Base-by-base conservation (phyloP, 2,888 invertebrate species). In the Papilio protenor region DNA sequence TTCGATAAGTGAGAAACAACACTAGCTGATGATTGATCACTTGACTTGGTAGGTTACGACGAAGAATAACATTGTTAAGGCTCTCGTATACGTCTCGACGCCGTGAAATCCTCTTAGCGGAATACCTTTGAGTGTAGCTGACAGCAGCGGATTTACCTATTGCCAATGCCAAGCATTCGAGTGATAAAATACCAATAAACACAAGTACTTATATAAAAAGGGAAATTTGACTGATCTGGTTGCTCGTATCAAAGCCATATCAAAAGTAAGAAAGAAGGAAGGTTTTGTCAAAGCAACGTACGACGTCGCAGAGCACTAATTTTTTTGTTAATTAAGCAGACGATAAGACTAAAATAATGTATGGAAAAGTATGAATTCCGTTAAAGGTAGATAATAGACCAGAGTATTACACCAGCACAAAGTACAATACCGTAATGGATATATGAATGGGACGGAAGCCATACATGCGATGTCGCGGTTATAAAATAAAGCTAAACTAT, bases 51-150 rank as follows among this genome's bases (percentile, higher is more conserved):
- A 84, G 86, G 86, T 92, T 92, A 92, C 88, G 89, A 82, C 89
- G 88, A 90, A 92, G 92, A 94, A 94, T 93, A 94, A 94, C 93
- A 93, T 91, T 94, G 93, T 92, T 91, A 91, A 87, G 86, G 88
- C 89, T 87, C 91, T 91, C 92, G 92, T 94, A 92, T 92, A 91
- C 90, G 90, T 90, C 89, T 91, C 88, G 88, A 86, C 88, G 89
- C 86, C 83, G 88, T 88, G 81, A 90, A 93, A 93, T 92, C 91
- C 90, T 90, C 90, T 92, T 90, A 92, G 81, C 86, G 84, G 82
- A 77, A 71, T 71, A 78, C 40, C 70, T 85, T 84, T 83, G 81
- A 83, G 83, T 84, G n/a, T 45, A 82, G 81, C 82, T 85, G 84
- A 84, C 83, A 82, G 81, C 82, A 82, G 76, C 40, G 79, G 80